These are phyloP conservation scores for Atta colombica DNA, from an alignment of 1,140 invertebrate species.

Conservation along the genomic window DNA sequence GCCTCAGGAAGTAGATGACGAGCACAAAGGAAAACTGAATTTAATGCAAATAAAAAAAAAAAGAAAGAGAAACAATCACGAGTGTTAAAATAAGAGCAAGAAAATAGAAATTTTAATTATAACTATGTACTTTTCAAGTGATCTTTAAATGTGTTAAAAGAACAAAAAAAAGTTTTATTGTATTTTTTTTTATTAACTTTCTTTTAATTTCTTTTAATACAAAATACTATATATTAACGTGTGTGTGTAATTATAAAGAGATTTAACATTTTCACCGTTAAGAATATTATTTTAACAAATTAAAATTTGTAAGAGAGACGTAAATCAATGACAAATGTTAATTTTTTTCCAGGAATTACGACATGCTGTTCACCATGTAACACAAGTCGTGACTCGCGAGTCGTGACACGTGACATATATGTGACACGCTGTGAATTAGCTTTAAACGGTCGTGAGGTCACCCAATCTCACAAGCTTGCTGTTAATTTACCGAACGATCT, in stretches of 20 bases:
- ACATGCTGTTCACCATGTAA: not conserved
- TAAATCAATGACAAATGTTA: slow-evolving; percentile 33
- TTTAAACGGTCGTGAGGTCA: slow-evolving; percentile 54
- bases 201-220: not conserved
- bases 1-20: slow-evolving; percentile 54
- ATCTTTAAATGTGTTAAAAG: not conserved
- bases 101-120: slow-evolving; percentile 7
- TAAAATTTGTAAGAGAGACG: not conserved
- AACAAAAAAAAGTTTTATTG: not conserved
- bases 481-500: slow-evolving; percentile 23
- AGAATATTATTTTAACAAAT: not conserved
- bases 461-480: slow-evolving; percentile 26
- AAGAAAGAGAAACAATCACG: not conserved
- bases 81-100: not conserved
- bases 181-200: too few species aligned
- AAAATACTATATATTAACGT: not conserved
- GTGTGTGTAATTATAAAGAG: not conserved
- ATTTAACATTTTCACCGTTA: not conserved
- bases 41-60: slow-evolving; percentile 29
- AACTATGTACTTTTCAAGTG: not conserved
- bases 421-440: slow-evolving; percentile 48
- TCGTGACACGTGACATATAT: slow-evolving; percentile 46
- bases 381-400: slow-evolving; percentile 36
- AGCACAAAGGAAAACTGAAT: slow-evolving; percentile 32
- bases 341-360: slow-evolving; percentile 15